Evolutionary conservation across 2,888 invertebrate species (phyloP).

Genomic region (Platerodrilus igneus): DNA sequence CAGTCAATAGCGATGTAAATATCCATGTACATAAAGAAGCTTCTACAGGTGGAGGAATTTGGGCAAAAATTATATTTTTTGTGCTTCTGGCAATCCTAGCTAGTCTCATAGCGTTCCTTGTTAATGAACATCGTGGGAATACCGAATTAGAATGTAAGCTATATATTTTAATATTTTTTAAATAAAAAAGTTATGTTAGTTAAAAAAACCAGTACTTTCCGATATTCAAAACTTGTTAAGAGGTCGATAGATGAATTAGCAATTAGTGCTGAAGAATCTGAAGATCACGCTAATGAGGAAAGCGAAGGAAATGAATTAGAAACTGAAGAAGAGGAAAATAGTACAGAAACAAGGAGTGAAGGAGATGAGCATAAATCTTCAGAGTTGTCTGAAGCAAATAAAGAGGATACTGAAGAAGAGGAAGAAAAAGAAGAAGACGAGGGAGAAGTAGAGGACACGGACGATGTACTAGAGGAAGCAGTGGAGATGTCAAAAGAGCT

Average conservation of each 20-base stretch:
- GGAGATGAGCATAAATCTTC: conserved; percentile 40
- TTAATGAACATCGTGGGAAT: conserved; percentile 73
- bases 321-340: conserved; percentile 39
- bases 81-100: conserved; percentile 65
- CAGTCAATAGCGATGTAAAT: conserved; percentile 67
- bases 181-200: no score
- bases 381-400: conserved; percentile 17
- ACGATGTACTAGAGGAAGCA: conserved; percentile 30
- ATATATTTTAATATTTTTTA: conserved; percentile 10
- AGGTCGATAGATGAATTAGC: conserved; percentile 70
- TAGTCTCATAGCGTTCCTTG: conserved; percentile 71
- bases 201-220: no score
- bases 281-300: no score
- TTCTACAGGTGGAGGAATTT: conserved; percentile 77
- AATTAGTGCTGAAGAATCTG: conserved; percentile 34
- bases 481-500: conserved; percentile 30
- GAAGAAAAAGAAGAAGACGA: conserved; percentile 22
- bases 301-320: conserved; percentile 29
- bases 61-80: conserved; percentile 80
- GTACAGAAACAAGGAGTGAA: no score
- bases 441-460: conserved; percentile 31
- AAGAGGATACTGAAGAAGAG: conserved; percentile 18
- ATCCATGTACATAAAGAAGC: conserved; percentile 74
- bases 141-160: conserved; percentile 74
- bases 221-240: conserved; percentile 70